Conservation (phyloP, 2,888 invertebrate species). For the Phengaris arion region DNA sequence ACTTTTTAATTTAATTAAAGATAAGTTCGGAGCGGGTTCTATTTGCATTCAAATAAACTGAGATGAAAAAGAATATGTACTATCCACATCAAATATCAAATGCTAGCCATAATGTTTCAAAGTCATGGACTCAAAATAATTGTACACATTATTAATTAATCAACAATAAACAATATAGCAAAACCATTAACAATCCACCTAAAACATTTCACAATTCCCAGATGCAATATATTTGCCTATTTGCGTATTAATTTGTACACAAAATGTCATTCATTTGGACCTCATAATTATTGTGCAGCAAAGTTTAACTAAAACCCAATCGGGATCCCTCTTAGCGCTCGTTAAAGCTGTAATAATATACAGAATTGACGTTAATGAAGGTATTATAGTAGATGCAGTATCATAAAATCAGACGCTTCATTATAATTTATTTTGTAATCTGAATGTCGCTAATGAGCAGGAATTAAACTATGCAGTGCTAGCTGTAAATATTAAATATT, state of each 20-base stretch:
- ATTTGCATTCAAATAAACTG: not conserved
- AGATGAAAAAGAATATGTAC: not conserved
- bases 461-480: slow-evolving; percentile 12
- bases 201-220: slow-evolving; percentile 22
- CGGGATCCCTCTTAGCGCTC: slow-evolving; percentile 2
- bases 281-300: slow-evolving; percentile 15
- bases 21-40: not conserved
- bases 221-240: not conserved
- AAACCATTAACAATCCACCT: not conserved
- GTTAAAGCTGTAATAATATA: slow-evolving; percentile 23
- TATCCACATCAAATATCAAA: too few species aligned
- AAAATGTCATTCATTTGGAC: slow-evolving; percentile 23
- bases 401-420: slow-evolving; percentile 25
- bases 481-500: slow-evolving; percentile 1
- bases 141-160: not conserved
- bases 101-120: not conserved
- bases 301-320: slow-evolving; percentile 24
- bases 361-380: slow-evolving; percentile 24
- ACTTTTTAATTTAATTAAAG: slow-evolving; percentile 15
- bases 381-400: slow-evolving; percentile 12
- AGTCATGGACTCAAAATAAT: not conserved
- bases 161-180: not conserved
- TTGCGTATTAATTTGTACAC: slow-evolving; percentile 4
- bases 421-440: slow-evolving; percentile 27
- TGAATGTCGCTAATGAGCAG: slow-evolving; percentile 26